phyloP scores from a whole-genome alignment of 2,888 invertebrate species.

The Notodonta ziczac region DNA sequence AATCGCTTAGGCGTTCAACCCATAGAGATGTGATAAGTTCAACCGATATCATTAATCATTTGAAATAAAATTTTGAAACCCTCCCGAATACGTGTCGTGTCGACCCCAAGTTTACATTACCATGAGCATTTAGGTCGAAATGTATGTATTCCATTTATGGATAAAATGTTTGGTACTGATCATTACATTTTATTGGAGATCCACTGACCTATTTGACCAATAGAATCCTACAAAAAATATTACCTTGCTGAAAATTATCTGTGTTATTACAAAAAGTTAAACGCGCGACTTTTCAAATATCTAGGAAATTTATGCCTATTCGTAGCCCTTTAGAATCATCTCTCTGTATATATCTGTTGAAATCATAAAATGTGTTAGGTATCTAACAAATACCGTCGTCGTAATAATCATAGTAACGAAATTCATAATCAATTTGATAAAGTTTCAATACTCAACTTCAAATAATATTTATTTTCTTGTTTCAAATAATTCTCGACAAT shows the following conservation, averaged over 20 bases:
- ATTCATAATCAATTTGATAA: no score
- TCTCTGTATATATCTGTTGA: no score
- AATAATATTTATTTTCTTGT: no score
- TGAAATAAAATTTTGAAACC: slow-evolving; percentile 55
- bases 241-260: not conserved
- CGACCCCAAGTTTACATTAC: slow-evolving; percentile 39
- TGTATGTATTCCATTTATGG: not conserved
- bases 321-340: no score
- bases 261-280: no score
- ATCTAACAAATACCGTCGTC: no score
- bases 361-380: no score
- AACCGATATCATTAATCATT: slow-evolving; percentile 76
- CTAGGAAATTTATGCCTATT: no score
- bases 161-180: not conserved
- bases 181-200: not conserved
- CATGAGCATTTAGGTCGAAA: slow-evolving; percentile 25
- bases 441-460: no score
- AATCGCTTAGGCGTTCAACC: slow-evolving; percentile 67
- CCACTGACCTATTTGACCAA: not conserved
- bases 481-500: no score
- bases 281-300: no score
- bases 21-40: slow-evolving; percentile 42
- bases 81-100: slow-evolving; percentile 40
- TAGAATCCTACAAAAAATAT: not conserved
- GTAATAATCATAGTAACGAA: no score